Percentiles rank a stretch among this genome's conserved stretches.
phyloP scores from a whole-genome alignment of 1,140 invertebrate genomes.

The Acromyrmex heyeri region DNA sequence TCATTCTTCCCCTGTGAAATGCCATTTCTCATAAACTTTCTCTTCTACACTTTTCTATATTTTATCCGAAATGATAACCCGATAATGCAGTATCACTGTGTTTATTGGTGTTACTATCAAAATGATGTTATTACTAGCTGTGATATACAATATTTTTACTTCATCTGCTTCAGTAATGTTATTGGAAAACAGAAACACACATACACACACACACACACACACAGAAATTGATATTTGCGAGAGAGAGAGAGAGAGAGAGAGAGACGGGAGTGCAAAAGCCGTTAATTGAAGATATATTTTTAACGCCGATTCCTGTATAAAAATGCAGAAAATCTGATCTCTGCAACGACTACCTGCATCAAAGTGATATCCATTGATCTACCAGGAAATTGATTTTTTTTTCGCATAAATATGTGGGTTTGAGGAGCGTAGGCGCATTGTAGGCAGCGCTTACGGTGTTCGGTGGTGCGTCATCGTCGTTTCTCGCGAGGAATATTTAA shows the following conservation, averaged over 20 bases:
- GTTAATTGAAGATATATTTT: conserved; percentile 6
- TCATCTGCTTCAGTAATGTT: not conserved
- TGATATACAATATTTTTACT: not conserved
- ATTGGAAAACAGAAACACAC: not conserved
- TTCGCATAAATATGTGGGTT: conserved; percentile 56
- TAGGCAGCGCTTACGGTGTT: conserved; percentile 56
- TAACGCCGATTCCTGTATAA: not conserved
- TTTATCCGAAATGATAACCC: conserved; percentile 4
- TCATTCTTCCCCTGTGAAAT: not conserved
- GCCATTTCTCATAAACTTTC: conserved; percentile 24
- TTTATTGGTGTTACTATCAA: not conserved
- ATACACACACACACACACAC: no score
- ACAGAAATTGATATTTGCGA: not conserved
- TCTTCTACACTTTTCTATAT: not conserved
- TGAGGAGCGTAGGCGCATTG: conserved; percentile 50
- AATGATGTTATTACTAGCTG: not conserved
- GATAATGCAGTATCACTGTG: not conserved
- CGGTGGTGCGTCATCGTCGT: conserved; percentile 62
- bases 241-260: not conserved
- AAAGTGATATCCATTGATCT: conserved; percentile 36
- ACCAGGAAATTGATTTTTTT: conserved; percentile 46
- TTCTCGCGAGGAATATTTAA: conserved; percentile 59
- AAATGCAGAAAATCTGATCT: conserved; percentile 21
- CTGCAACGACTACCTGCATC: conserved; percentile 1
- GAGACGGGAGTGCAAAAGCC: not conserved